Evolutionary conservation across 2,113 vertebrate genomes (phyloP).

Genomic region (Istiophorus platypterus): DNA sequence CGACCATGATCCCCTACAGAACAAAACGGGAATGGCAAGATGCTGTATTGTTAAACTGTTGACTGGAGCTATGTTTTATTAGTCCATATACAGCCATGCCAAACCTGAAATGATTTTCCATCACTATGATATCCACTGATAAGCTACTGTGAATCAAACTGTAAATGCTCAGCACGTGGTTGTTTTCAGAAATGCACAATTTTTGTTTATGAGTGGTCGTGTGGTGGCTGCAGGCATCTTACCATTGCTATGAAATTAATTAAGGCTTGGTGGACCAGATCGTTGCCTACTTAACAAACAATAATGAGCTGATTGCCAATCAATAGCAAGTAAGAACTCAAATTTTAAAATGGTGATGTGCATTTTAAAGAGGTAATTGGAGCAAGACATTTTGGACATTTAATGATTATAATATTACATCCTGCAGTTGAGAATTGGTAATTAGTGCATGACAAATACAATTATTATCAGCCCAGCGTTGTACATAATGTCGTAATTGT

Average conservation of each 20-base stretch:
- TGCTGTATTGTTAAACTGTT: neutral
- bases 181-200: neutral
- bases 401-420: neutral
- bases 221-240: neutral
- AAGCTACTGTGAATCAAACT: neutral
- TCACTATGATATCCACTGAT: neutral
- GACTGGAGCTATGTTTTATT: neutral
- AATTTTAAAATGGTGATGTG: neutral
- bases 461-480: neutral
- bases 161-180: neutral
- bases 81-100: neutral
- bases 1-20: neutral
- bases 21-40: neutral
- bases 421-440: neutral
- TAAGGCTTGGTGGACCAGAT: neutral
- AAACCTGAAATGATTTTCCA: neutral
- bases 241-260: neutral
- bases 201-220: neutral
- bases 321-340: neutral
- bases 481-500: neutral
- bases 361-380: neutral
- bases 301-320: conserved; percentile 12
- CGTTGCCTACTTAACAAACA: neutral
- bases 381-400: neutral
- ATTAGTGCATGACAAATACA: neutral